Base-by-base conservation (phyloP, 2,797 vertebrate genomes). In the Siniperca scherzeri region DNA sequence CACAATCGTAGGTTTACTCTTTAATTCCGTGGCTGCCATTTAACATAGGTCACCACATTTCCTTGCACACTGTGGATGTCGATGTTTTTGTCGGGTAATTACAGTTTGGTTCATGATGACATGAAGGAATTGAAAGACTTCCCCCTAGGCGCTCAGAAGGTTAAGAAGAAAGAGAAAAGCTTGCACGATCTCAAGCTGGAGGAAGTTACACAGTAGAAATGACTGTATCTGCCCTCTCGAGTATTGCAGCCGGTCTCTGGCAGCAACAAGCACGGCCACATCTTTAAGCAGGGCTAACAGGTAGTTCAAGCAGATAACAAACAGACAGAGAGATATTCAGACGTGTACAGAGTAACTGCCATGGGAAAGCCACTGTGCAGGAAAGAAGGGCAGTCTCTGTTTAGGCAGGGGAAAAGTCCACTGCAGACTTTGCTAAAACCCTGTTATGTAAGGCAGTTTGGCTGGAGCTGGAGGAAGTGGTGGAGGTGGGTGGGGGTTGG, bases 381-480 rank as follows among this genome's bases (percentile, higher is more conserved):
- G 57, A 52, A 87, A 87, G 86, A 92, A 89, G 77, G 76, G 84
- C 82, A 33, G 87, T 72, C 80, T 90, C 73, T 91, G 91, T 88
- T 88, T 36, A 77, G 79, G 77, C 55, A 14, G 60, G 86, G 83
- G 76, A 68, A 86, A 91, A 89, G 92, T 94, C 91, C 92, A 88
- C 87, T 74, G 89, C 88, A 85, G 90, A 90, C 90, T 90, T 84
- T 78, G 67, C 87, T 91, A 88, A 93, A 93, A 87, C 88, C 88
- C 81, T 83, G 80, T 93, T 92, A 92, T 87, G 84, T 94, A 93
- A 94, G 84, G 77, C 65, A 36, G 75, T 86, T 88, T 89, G 89
- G 90, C 82, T 68, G 72, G 78, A 84, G 74, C 40, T 70, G 78
- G 64, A 57, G 46, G 64, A 40, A 36, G 72, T 62, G 56, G 64